Evolutionary conservation across 2,888 invertebrate genomes (phyloP).

Genomic region (Ctenicera cuprea): DNA sequence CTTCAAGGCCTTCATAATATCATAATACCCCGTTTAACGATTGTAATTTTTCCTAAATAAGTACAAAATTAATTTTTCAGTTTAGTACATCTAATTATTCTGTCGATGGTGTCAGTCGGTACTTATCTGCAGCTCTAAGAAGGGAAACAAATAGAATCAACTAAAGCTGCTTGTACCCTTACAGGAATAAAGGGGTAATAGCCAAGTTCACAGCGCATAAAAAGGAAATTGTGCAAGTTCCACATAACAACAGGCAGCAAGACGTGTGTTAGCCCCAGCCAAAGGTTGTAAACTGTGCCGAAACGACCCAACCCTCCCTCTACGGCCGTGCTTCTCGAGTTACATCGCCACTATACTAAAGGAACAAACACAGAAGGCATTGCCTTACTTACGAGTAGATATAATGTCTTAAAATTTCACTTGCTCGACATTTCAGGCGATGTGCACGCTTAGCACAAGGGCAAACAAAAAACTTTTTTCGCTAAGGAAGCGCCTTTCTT

Average conservation of each 20-base stretch:
- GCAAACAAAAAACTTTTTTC: slow-evolving; percentile 13
- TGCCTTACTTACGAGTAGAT: slow-evolving; percentile 42
- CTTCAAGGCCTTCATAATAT: too few species aligned
- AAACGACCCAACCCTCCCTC: slow-evolving; percentile 44
- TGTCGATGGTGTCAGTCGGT: too few species aligned
- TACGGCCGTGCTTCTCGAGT: slow-evolving; percentile 39
- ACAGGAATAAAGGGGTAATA: slow-evolving; percentile 43
- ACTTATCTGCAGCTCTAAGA: slow-evolving; percentile 11
- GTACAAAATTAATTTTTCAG: too few species aligned
- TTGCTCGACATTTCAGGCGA: slow-evolving; percentile 22
- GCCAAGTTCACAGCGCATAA: slow-evolving; percentile 42
- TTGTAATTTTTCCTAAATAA: too few species aligned
- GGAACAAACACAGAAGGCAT: slow-evolving; percentile 42
- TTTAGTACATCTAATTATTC: too few species aligned
- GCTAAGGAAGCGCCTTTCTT: slow-evolving; percentile 1
- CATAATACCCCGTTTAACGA: too few species aligned
- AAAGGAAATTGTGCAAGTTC: slow-evolving; percentile 46
- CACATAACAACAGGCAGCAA: slow-evolving; percentile 40
- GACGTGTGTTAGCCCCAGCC: slow-evolving; percentile 48
- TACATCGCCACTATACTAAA: slow-evolving; percentile 37
- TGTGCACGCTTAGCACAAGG: not conserved
- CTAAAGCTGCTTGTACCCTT: slow-evolving; percentile 34
- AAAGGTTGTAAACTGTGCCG: slow-evolving; percentile 55
- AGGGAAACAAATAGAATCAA: slow-evolving; percentile 33
- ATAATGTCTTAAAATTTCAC: slow-evolving; percentile 39